Conservation (phyloP, 1,140 invertebrate species). For the Zaprionus davidi region DNA sequence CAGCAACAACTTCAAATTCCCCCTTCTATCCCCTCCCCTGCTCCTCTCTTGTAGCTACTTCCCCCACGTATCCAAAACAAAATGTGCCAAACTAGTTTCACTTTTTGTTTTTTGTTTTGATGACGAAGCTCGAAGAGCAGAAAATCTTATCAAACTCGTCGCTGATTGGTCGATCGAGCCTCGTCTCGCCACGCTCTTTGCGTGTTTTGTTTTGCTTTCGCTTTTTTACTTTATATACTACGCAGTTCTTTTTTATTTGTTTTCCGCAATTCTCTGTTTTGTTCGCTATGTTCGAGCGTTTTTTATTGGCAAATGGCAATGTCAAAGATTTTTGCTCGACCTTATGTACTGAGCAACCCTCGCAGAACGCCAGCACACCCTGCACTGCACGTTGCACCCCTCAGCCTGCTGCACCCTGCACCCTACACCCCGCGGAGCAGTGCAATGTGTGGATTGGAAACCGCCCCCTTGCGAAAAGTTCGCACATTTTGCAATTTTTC, state of each 20-base stretch:
- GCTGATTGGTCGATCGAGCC: conserved; percentile 73
- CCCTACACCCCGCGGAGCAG: background rate
- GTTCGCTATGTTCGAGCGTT: conserved; percentile 58
- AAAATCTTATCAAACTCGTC: conserved; percentile 73
- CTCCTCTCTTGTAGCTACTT: background rate
- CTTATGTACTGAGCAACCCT: conserved; percentile 28
- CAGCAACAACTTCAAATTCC: conserved; percentile 7
- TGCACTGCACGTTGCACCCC: background rate
- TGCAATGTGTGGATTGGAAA: conserved; percentile 5
- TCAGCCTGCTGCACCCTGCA: background rate
- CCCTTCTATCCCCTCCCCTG: background rate
- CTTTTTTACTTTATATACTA: conserved; percentile 56
- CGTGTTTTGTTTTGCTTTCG: conserved; percentile 35
- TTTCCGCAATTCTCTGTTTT: conserved; percentile 68
- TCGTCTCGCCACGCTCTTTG: conserved; percentile 19
- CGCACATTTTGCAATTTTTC: background rate
- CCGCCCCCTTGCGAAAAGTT: conserved; percentile 17
- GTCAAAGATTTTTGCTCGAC: background rate
- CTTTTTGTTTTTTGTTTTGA: conserved; percentile 49
- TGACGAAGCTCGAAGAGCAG: conserved; percentile 44
- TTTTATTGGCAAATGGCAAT: conserved; percentile 70
- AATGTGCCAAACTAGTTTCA: conserved; percentile 56
- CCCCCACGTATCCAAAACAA: conserved; percentile 19
- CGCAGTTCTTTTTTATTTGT: conserved; percentile 66
- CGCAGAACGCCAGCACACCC: conserved; percentile 7